phyloP scores from a whole-genome alignment of 2,888 invertebrate species.

The Tetragonula carbonaria region DNA sequence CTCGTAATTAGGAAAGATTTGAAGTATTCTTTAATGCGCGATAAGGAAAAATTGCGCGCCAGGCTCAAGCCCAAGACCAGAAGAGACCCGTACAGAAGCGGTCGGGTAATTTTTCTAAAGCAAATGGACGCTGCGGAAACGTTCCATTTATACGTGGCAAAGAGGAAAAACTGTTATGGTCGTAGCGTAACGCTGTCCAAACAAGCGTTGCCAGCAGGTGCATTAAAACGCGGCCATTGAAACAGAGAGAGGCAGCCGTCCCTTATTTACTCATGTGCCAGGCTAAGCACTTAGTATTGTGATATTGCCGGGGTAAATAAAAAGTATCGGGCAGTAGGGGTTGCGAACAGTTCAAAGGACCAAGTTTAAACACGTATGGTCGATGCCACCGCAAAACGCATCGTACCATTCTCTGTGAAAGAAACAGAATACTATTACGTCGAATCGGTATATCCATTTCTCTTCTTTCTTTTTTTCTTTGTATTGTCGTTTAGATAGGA shows the following conservation, averaged over 20 bases:
- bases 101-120: conserved; percentile 28
- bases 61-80: no score
- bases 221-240: conserved; percentile 64
- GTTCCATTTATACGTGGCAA: conserved; percentile 60
- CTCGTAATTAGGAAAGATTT: no score
- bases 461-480: not conserved
- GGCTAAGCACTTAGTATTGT: conserved; percentile 74
- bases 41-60: not conserved
- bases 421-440: conserved; percentile 21
- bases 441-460: not conserved
- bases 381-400: conserved; percentile 13
- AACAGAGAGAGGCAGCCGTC: conserved; percentile 43
- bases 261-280: conserved; percentile 74
- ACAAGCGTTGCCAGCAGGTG: conserved; percentile 64
- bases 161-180: conserved; percentile 67
- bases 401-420: conserved; percentile 16
- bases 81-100: conserved; percentile 11
- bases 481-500: not conserved
- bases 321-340: conserved; percentile 44
- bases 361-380: conserved; percentile 70
- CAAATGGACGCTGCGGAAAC: not conserved
- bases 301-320: conserved; percentile 73
- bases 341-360: conserved; percentile 41
- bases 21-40: no score
- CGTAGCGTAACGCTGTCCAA: conserved; percentile 70